Evolutionary conservation across 2,797 vertebrate genomes (phyloP).

Genomic region (Psittacula echo): DNA sequence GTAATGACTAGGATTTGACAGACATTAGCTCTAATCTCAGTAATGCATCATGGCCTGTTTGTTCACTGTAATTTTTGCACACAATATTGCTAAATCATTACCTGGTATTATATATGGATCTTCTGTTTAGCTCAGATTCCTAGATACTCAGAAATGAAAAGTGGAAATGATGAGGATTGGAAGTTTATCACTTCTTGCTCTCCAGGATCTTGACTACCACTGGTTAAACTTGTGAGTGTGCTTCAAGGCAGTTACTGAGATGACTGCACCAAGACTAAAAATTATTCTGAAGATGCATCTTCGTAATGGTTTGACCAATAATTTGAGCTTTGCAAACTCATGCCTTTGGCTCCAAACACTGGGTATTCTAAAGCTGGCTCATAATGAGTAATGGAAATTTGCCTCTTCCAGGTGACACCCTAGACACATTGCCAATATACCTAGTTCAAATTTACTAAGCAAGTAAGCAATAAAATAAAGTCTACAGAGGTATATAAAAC

Average conservation of each 20-base stretch:
- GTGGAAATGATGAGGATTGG: neutral
- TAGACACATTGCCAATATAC: conserved; percentile 15
- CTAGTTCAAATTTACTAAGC: conserved; percentile 48
- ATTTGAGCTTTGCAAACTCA: neutral
- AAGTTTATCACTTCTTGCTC: neutral
- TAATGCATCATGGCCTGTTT: neutral
- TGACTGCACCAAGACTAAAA: neutral
- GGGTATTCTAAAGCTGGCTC: conserved; percentile 6
- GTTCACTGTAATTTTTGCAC: neutral
- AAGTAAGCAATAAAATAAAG: conserved; percentile 40
- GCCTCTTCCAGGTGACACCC: conserved; percentile 12
- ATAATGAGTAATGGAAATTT: conserved; percentile 16
- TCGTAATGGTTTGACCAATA: neutral
- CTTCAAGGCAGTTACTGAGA: neutral
- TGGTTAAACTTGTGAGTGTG: neutral
- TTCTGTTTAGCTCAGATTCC: neutral
- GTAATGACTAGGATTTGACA: neutral
- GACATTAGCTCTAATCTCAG: neutral
- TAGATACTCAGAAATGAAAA: neutral
- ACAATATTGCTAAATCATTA: neutral
- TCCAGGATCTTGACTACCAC: neutral
- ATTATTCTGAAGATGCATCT: neutral
- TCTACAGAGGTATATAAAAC: conserved; percentile 29
- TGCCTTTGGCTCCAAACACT: neutral
- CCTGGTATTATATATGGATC: neutral